Conservation (phyloP, 2,888 invertebrate genomes). For the Drosophila hawaiiensis region DNA sequence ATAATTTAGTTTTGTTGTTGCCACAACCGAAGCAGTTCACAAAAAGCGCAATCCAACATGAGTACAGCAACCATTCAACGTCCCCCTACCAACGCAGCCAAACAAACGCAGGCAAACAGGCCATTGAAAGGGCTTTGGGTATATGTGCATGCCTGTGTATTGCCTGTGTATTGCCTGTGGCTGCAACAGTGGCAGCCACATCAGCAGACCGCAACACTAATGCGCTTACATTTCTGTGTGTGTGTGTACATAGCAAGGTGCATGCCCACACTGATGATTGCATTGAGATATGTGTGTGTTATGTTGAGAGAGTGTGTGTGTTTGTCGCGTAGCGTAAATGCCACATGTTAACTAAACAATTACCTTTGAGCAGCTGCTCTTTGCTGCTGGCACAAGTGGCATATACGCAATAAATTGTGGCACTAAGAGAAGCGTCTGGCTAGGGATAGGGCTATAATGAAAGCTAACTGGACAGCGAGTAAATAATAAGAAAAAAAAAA, state of each 20-base stretch:
- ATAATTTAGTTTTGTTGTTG: constrained; percentile 63
- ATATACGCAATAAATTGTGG: constrained; percentile 59
- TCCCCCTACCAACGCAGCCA: background rate
- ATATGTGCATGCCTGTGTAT: constrained; percentile 14
- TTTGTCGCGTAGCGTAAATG: constrained; percentile 60
- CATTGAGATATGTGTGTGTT: constrained; percentile 36
- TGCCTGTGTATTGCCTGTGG: constrained; percentile 32
- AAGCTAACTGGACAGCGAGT: constrained; percentile 5
- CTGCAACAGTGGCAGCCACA: constrained; percentile 52
- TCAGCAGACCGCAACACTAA: constrained; percentile 70
- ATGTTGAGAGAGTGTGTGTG: constrained; percentile 4
- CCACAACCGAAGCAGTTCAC: constrained; percentile 51
- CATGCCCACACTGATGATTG: constrained; percentile 56
- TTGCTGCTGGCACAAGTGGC: constrained; percentile 39
- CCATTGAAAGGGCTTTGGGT: constrained; percentile 11
- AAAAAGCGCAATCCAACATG: constrained; percentile 66
- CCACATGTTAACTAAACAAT: constrained; percentile 82
- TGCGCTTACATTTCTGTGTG: constrained; percentile 55
- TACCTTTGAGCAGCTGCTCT: constrained; percentile 58
- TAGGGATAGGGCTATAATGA: background rate
- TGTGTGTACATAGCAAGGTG: constrained; percentile 29
- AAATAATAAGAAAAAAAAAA: background rate
- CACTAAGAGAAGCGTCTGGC: background rate
- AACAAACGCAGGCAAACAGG: constrained; percentile 21
- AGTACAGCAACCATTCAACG: constrained; percentile 23